Conservation (phyloP, 2,888 invertebrate species). For the Nomada ruficornis region DNA sequence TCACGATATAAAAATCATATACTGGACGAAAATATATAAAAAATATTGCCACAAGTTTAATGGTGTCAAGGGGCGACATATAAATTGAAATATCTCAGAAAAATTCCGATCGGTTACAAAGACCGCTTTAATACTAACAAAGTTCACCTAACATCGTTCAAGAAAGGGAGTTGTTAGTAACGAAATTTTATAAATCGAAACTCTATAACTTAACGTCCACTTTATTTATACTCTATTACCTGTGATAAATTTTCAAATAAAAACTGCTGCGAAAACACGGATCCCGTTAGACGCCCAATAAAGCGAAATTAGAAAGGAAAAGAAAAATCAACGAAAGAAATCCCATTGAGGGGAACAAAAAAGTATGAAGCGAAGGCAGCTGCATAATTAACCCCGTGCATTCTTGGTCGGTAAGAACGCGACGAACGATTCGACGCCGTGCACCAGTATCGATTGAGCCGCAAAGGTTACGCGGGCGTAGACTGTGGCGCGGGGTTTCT, state of each 20-base stretch:
- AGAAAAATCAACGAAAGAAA: no score
- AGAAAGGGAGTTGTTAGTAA: no score
- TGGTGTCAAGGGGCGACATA: not conserved
- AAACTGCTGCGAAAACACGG: not conserved
- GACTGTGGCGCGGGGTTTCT: constrained; percentile 48
- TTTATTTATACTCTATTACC: not conserved
- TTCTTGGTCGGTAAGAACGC: constrained; percentile 51
- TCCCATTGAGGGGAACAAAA: no score
- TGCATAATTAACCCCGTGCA: not conserved
- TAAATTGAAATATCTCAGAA: not conserved
- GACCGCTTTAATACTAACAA: no score
- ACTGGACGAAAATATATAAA: no score
- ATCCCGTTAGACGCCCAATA: not conserved
- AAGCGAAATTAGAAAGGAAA: not conserved
- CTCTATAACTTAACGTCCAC: not conserved
- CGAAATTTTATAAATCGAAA: not conserved
- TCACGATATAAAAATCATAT: not conserved
- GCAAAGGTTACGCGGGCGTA: constrained; percentile 47
- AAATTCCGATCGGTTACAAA: not conserved
- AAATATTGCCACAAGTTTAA: not conserved
- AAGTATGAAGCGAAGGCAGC: not conserved
- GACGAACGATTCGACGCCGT: not conserved
- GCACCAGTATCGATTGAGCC: constrained; percentile 60
- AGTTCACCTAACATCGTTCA: no score
- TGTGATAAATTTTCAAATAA: no score